Base-by-base conservation (phyloP, 2,113 vertebrate species). In the Rissa tridactyla region DNA sequence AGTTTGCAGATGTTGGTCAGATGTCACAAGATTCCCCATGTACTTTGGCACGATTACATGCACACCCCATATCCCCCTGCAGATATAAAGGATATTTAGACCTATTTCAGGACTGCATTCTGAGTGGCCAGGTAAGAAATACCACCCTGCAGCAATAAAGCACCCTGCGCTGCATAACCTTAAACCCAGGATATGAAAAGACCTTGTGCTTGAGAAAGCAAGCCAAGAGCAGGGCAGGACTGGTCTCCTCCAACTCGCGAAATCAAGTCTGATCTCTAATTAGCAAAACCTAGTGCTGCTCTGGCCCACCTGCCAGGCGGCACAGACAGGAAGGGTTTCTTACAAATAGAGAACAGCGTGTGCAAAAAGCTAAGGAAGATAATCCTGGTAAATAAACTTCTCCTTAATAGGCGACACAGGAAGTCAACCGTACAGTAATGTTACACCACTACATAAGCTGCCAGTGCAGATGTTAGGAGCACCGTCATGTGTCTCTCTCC, bases 311-410 rank as follows among this genome's bases (percentile, higher is more conserved):
- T 86, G 62, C 66, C 66, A 88, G 71, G 46, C 90, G 58, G 79
- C 47, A 77, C 11, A 79, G 72, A 85, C 47, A 83, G 40, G 60
- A 86, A 90, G 34, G 55, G 21, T 75, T 86, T 91, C 70, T 94
- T 80, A 91, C 52, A 93, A 69, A 90, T 16, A 85, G 62, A 69
- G 92, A 77, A 94, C 44, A 5, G 55, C 42, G 42, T 73, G 92
- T 93, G 82, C 69, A 85, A 82, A 94, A 90, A 89, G 38, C 71
- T 68, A 18, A n/a, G 80, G 47, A 81, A 94, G 47, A 79, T 84
- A 90, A 88, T 90, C 79, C 85, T 51, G 52, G 72, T 95, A 94
- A 94, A 96, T 79, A 86, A 95, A 62, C 57, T 36, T 90, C 84
- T 94, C 62, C 60, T 86, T 86, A 85, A 72, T 10, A 93, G 66